Evolutionary conservation across 2,797 vertebrate species (phyloP).

Genomic region (Hemibagrus guttatus): DNA sequence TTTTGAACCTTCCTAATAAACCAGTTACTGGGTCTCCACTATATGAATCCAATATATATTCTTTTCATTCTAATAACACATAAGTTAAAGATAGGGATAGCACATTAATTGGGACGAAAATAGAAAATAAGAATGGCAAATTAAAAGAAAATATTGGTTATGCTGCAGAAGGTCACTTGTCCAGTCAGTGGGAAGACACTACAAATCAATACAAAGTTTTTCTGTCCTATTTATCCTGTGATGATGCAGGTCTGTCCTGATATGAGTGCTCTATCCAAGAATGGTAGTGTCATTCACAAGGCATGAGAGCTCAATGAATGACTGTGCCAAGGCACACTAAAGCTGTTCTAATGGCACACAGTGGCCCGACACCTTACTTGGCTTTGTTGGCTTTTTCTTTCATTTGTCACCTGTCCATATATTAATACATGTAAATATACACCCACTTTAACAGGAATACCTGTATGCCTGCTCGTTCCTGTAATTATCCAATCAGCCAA

Average conservation of each 20-base stretch:
- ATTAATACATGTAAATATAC: not conserved
- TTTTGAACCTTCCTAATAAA: not conserved
- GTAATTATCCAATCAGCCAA: conserved; percentile 4
- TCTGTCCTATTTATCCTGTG: not conserved
- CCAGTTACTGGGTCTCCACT: not conserved
- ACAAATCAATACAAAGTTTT: not conserved
- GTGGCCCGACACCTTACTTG: not conserved
- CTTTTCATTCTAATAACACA: not conserved
- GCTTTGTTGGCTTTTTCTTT: not conserved
- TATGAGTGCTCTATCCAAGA: not conserved
- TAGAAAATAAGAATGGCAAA: too few relatives aligned
- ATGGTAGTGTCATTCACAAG: not conserved
- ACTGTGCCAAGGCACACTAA: not conserved
- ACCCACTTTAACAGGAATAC: not conserved
- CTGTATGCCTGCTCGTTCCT: not conserved
- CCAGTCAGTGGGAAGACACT: not conserved
- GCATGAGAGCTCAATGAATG: not conserved
- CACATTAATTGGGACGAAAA: too few relatives aligned
- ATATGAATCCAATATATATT: not conserved
- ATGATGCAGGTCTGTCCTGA: not conserved
- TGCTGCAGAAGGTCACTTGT: not conserved
- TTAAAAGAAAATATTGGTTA: not conserved
- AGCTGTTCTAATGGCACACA: not conserved
- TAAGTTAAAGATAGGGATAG: not conserved
- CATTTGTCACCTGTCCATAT: not conserved